Evolutionary conservation across 2,888 invertebrate genomes (phyloP).

Genomic region (Eupelmus urozonus): DNA sequence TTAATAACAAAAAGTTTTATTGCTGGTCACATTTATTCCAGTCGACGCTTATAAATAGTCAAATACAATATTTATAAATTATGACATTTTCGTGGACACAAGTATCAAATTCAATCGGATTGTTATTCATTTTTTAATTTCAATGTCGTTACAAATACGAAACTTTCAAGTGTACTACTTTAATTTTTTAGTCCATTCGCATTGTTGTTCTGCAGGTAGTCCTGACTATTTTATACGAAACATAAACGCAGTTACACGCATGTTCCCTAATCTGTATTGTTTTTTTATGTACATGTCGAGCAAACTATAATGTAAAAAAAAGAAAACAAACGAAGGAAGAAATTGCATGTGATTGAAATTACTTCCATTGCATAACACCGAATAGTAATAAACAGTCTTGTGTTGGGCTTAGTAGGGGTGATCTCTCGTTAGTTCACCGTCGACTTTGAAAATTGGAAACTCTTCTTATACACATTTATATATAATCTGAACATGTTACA

Average conservation of each 20-base stretch:
- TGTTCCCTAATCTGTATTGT: slow-evolving; percentile 47
- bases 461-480: slow-evolving; percentile 28
- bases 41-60: slow-evolving; percentile 69
- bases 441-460: slow-evolving; percentile 45
- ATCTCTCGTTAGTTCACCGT: slow-evolving; percentile 54
- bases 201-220: slow-evolving; percentile 29
- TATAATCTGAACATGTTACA: slow-evolving; percentile 19
- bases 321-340: slow-evolving; percentile 58
- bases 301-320: slow-evolving; percentile 60
- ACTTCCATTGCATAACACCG: slow-evolving; percentile 65
- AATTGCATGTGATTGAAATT: slow-evolving; percentile 31
- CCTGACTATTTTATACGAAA: slow-evolving; percentile 57
- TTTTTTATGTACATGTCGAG: slow-evolving; percentile 58
- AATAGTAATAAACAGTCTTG: slow-evolving; percentile 74
- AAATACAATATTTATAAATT: slow-evolving; percentile 67
- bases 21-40: slow-evolving; percentile 72
- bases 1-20: slow-evolving; percentile 60
- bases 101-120: slow-evolving; percentile 59
- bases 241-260: slow-evolving; percentile 43
- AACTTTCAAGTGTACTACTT: slow-evolving; percentile 49
- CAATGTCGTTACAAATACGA: slow-evolving; percentile 41
- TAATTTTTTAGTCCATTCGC: slow-evolving; percentile 37
- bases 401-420: slow-evolving; percentile 67
- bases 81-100: slow-evolving; percentile 56
- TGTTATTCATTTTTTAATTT: slow-evolving; percentile 49